Evolutionary conservation across 2,113 vertebrate genomes (phyloP).

Genomic region (Corythornis vintsioides): DNA sequence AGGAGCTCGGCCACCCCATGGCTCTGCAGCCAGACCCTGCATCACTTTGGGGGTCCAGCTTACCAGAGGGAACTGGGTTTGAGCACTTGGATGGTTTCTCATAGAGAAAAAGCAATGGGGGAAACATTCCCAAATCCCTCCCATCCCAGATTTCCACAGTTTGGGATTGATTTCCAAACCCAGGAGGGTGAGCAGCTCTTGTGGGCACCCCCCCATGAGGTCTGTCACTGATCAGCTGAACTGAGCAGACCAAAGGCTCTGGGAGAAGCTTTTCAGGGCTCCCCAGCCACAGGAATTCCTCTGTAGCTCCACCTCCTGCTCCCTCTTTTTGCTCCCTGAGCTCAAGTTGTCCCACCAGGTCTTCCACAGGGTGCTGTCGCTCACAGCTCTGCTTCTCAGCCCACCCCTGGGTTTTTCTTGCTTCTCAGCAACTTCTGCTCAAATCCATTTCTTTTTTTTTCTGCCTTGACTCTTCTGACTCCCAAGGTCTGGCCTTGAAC

Average conservation of each 20-base stretch:
- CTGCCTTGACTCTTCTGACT: neutral
- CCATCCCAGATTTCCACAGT: rapidly evolving
- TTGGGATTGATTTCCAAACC: neutral
- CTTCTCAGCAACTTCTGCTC: neutral
- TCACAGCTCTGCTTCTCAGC: neutral
- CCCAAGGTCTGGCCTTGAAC: neutral
- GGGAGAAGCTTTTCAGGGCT: neutral
- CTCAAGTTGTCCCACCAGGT: neutral
- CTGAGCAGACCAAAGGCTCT: neutral
- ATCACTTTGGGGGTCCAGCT: neutral
- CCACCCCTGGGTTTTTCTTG: neutral
- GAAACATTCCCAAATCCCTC: neutral
- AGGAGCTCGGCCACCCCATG: neutral
- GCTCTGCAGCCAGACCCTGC: rapidly evolving
- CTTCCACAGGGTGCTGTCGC: neutral
- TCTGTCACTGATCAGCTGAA: neutral
- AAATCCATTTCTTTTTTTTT: neutral
- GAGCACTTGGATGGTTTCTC: neutral
- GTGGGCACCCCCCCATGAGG: rapidly evolving
- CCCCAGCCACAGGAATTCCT: neutral
- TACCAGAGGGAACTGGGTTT: neutral
- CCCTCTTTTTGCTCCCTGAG: neutral
- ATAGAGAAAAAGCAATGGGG: neutral
- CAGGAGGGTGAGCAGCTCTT: neutral
- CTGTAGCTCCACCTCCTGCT: neutral